These are phyloP conservation scores for Acrobasis consociella DNA, from an alignment of 2,888 invertebrate species.

Conservation along the genomic window DNA sequence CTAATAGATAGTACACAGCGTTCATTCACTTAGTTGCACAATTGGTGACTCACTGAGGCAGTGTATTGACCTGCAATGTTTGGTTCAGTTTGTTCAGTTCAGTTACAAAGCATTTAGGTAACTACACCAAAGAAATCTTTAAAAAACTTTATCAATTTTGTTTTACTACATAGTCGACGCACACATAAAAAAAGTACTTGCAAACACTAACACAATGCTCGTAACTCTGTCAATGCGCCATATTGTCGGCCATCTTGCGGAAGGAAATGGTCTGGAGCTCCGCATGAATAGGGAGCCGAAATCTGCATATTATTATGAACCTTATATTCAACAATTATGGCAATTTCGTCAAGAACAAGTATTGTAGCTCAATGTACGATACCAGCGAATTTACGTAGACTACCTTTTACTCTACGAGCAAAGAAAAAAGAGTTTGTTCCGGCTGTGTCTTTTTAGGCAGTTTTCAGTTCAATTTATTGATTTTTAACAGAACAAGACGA, in stretches of 20 bases:
- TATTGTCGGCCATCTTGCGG: constrained; percentile 10
- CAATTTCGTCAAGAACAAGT: not conserved
- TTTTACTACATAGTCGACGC: not conserved
- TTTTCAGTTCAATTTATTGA: too few relatives aligned
- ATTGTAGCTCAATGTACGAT: not conserved
- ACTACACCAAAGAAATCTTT: too few relatives aligned
- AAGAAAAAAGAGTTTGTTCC: too few relatives aligned
- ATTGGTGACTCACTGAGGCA: constrained; percentile 23
- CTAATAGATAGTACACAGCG: constrained; percentile 24
- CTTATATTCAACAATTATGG: not conserved
- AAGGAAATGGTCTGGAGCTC: constrained; percentile 12
- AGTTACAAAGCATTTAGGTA: too few relatives aligned
- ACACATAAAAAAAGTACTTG: not conserved
- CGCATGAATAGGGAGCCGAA: constrained; percentile 13
- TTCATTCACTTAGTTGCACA: constrained; percentile 27
- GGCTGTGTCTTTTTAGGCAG: too few relatives aligned
- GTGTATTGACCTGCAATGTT: constrained; percentile 12
- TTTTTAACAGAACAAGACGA: too few relatives aligned
- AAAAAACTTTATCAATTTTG: too few relatives aligned
- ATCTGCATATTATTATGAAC: constrained; percentile 10
- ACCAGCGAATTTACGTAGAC: not conserved
- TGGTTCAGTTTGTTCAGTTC: not conserved
- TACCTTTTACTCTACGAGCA: not conserved
- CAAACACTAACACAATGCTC: not conserved
- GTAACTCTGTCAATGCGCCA: constrained; percentile 25